Evolutionary conservation across 2,797 vertebrate genomes (phyloP).

Genomic region (Peromyscus eremicus): DNA sequence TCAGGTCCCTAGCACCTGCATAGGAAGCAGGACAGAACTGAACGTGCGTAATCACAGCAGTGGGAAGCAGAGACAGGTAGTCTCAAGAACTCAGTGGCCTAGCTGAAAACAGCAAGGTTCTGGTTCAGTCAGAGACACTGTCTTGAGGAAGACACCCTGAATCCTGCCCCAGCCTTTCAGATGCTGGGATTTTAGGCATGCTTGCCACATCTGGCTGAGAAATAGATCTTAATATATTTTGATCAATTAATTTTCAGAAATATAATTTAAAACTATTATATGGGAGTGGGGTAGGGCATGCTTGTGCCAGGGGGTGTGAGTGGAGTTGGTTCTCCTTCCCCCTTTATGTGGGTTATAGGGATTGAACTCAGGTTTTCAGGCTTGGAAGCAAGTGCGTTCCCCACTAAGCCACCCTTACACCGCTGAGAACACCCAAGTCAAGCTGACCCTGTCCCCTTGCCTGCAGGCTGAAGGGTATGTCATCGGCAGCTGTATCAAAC

Average conservation of each 20-base stretch:
- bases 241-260: background rate
- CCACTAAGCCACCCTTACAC: background rate
- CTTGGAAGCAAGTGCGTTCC: background rate
- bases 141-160: background rate
- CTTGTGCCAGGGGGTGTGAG: background rate
- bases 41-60: background rate
- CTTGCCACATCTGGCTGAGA: background rate
- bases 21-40: background rate
- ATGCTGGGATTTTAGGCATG: background rate
- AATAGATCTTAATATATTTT: background rate
- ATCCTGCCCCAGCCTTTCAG: background rate
- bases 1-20: background rate
- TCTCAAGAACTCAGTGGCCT: background rate
- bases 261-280: background rate
- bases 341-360: background rate
- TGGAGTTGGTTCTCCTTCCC: background rate
- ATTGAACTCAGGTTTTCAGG: background rate
- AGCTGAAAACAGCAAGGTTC: background rate
- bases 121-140: background rate
- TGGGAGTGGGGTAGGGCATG: background rate
- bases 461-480: slow-evolving; percentile 97
- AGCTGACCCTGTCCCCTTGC: background rate
- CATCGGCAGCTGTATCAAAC: slow-evolving; percentile 99
- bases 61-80: background rate
- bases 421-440: slow-evolving; percentile 40